Evolutionary conservation across 2,888 invertebrate species (phyloP), one percentile per base, ranked within the genome.

Genomic region (Habrosyne pyritoides): DNA sequence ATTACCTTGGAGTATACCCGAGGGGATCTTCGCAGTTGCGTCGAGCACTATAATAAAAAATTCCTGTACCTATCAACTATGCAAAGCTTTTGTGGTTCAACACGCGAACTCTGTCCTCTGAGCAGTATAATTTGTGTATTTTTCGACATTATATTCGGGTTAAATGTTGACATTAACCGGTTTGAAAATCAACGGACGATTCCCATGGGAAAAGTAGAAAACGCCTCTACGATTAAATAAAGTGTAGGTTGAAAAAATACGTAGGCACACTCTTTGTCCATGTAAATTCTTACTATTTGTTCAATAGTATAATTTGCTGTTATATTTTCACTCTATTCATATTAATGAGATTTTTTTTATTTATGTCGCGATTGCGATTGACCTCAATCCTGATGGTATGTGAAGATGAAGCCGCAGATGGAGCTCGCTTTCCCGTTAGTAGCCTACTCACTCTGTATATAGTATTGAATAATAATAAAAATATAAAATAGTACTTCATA

Each of bases 1-100:
- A 79, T 95, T 95, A 63, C 95, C 95, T 70, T 94, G 94, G 47
- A 96, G 87, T 54, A 95, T 78, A 50, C 95, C 95, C 69, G 95
- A 94, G 70, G 95, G 94, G 53, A 95, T 93, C 80, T 95, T 95
- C n/a, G 94, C 95, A 30, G 94, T 94, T 28, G 95, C 93, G 81
- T 95, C 95, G 74, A 95, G 87, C 95, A 96, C 95, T 95, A 88
- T 76, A 93, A 89, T 84, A 71, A 84, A 86, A 80, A 87, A 83
- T 79, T 80, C 64, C 71, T 68, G 64, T 80, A 73, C 71, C 61
- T 70, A 77, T 77, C 61, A 78, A 75, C 67, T 66, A 73, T 64
- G 66, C 54, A 57, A 18, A 42, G 42, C 14, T 42, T 28, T 42
- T 42, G 42, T 14, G 18, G 18, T 42, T n/a, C n/a, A 53, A 60